Evolutionary conservation across 2,888 invertebrate genomes (phyloP), one percentile per base, ranked within the genome.

Genomic region (Sceliomorpha sp.): DNA sequence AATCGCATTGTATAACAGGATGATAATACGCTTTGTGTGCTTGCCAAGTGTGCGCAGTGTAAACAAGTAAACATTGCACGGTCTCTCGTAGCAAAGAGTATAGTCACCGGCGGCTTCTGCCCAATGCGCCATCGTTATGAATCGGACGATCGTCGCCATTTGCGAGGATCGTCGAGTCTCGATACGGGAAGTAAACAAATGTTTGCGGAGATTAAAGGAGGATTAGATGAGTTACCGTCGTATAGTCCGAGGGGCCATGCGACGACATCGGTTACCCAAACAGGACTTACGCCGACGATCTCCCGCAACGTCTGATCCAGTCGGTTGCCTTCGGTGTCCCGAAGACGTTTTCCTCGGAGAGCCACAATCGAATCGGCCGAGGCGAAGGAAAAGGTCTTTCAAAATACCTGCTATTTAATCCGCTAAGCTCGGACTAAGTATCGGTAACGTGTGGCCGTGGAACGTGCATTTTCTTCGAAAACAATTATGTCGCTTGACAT

Each of bases 211-310:
- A 42, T 51, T 53, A 53, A 40, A 40, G 26, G 13, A 42, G 53
- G 53, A 53, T 53, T 53, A 53, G 40, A 24, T 12, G 53, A 24
- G 32, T 53, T 53, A 53, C 34, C 42, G 53, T 53, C 34, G 50
- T n/a, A n/a, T n/a, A n/a, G n/a, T 50, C 37, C 27, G 15, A 44
- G 44, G 31, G 44, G 17, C 39, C 15, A 15, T 9, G 36, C 29
- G 20, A 50, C 15, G 39, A 50, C 24, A 39, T 24, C n/a, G n/a
- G n/a, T n/a, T n/a, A n/a, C n/a, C n/a, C n/a, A n/a, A n/a, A n/a
- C n/a, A n/a, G n/a, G n/a, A n/a, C n/a, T n/a, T n/a, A n/a, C n/a
- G n/a, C n/a, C n/a, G n/a, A n/a, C n/a, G n/a, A n/a, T n/a, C n/a
- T n/a, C n/a, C n/a, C n/a, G n/a, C n/a, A n/a, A n/a, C n/a, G n/a